Conservation (phyloP, 2,797 vertebrate genomes). For the Schizopygopsis malacanthus region DNA sequence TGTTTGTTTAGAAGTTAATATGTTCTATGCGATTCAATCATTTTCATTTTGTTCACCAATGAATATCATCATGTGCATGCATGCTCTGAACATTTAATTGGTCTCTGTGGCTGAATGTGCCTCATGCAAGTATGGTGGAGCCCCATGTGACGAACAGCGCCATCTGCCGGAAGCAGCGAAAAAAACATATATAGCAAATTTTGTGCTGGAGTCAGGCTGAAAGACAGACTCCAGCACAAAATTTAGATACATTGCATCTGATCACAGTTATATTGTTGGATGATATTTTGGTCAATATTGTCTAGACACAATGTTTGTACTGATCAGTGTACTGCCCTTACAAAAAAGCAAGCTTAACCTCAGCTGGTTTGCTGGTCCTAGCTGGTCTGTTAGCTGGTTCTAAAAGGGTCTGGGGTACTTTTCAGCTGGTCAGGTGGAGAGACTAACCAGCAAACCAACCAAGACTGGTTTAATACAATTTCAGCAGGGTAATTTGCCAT, state of each 20-base stretch:
- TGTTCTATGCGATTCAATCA: not conserved
- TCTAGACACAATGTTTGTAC: not conserved
- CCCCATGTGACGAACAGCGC: conserved; percentile 68
- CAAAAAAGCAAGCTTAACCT: not conserved
- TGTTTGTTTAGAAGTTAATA: not conserved
- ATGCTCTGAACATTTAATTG: not conserved
- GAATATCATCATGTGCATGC: not conserved
- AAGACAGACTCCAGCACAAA: too few relatives aligned
- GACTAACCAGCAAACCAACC: not conserved
- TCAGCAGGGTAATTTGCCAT: not conserved
- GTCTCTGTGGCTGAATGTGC: conserved; percentile 1
- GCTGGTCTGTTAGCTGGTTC: not conserved
- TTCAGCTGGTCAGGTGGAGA: not conserved
- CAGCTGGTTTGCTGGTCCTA: not conserved
- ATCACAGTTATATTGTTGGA: not conserved
- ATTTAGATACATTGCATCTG: not conserved
- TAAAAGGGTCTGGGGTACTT: not conserved
- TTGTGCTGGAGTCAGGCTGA: too few relatives aligned
- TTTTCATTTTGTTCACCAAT: not conserved
- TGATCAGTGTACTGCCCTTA: not conserved
- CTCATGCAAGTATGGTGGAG: not conserved
- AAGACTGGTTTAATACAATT: not conserved
- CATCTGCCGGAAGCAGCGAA: conserved; percentile 71
- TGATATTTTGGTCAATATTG: not conserved
- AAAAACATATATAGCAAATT: not conserved